These are phyloP conservation scores for Euplexia lucipara DNA, from an alignment of 2,888 invertebrate species.

Conservation along the genomic window DNA sequence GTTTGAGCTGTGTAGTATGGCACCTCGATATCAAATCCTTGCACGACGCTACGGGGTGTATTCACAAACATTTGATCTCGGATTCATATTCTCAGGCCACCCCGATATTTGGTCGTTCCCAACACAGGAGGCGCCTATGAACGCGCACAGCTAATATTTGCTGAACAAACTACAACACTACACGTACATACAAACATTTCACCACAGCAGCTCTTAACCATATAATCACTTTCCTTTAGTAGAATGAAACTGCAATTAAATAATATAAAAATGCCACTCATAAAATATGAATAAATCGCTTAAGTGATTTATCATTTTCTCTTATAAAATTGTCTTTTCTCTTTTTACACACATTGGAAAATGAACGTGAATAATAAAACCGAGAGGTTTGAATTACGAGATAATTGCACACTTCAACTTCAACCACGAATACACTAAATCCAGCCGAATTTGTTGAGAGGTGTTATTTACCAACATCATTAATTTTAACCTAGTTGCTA, in stretches of 20 bases:
- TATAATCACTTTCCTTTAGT: neutral
- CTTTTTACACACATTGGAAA: conserved; percentile 2
- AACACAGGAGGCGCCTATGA: neutral
- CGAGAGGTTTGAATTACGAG: neutral
- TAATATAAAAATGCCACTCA: neutral
- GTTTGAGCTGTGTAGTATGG: neutral
- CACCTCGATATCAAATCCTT: neutral
- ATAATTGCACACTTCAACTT: neutral
- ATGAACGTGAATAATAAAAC: conserved; percentile 1
- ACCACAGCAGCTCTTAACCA: neutral
- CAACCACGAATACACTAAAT: no score
- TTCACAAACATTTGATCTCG: neutral
- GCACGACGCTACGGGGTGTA: neutral
- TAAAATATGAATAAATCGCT: neutral
- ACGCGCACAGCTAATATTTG: conserved; percentile 11
- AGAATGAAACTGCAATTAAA: neutral
- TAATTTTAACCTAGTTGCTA: no score
- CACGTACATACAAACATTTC: conserved; percentile 3
- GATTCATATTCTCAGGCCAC: neutral
- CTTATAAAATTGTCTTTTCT: neutral
- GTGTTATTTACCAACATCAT: no score
- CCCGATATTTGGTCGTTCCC: neutral
- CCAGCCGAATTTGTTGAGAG: no score
- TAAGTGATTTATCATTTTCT: neutral
- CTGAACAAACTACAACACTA: conserved; percentile 9